These are phyloP conservation scores for Sebastes paucispinis DNA, from an alignment of 2,797 vertebrate genomes.

Conservation along the genomic window DNA sequence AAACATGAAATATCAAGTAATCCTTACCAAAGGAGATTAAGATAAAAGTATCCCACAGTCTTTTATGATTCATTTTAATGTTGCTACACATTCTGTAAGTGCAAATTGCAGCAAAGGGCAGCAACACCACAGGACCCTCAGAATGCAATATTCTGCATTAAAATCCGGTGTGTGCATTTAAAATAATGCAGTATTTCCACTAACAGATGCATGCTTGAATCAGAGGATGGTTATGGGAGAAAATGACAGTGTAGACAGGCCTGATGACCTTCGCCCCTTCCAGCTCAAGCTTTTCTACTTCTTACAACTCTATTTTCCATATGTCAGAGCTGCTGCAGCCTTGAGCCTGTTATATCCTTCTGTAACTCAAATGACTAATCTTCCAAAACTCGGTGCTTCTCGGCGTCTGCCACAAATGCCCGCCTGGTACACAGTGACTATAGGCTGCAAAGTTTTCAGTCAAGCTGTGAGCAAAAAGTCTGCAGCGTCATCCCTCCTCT, in stretches of 20 bases:
- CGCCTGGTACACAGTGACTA: conserved; percentile 36
- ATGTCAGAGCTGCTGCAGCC: conserved; percentile 33
- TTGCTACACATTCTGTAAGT: background rate
- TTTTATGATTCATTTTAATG: background rate
- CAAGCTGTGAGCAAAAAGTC: conserved; percentile 52
- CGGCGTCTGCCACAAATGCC: conserved; percentile 30
- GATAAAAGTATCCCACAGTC: background rate
- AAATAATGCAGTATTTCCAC: background rate
- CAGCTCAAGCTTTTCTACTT: conserved; percentile 10
- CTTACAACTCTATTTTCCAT: conserved; percentile 8
- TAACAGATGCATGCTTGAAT: background rate
- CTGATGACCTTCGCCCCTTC: conserved; percentile 10
- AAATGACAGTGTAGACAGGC: background rate
- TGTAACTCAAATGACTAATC: conserved; percentile 53
- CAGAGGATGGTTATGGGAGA: background rate
- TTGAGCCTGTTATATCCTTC: conserved; percentile 35
- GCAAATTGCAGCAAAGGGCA: conserved; percentile 2
- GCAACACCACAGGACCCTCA: background rate
- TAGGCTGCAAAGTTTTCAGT: conserved; percentile 45
- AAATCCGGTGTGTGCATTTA: background rate
- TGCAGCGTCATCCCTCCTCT: conserved; percentile 51
- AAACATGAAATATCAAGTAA: background rate
- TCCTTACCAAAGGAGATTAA: background rate
- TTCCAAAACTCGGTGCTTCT: conserved; percentile 21
- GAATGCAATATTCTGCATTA: background rate